Percentiles rank a stretch among this genome's conserved stretches.
phyloP scores from a whole-genome alignment of 2,888 invertebrate genomes.

The Pseudolycoriella hygida region DNA sequence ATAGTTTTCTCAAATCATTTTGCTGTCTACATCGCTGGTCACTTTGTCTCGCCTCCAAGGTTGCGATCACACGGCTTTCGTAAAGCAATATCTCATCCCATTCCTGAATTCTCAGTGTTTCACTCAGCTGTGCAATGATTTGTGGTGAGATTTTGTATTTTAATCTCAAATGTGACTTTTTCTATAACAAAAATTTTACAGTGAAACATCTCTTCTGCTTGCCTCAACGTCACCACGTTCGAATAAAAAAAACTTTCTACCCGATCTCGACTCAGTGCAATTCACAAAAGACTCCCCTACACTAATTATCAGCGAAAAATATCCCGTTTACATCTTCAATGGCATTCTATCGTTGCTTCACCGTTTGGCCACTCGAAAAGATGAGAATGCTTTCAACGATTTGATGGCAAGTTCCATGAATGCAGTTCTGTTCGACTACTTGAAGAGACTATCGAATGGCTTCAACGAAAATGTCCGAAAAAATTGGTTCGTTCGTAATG shows the following conservation, averaged over 20 bases:
- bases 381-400: not conserved
- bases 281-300: slow-evolving; percentile 20
- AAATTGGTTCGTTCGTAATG: slow-evolving; percentile 7
- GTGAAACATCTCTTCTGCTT: slow-evolving; percentile 4
- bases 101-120: slow-evolving; percentile 20
- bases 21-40: slow-evolving; percentile 20
- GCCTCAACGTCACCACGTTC: not conserved
- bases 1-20: slow-evolving; percentile 25
- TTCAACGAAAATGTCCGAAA: not conserved
- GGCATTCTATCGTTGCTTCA: slow-evolving; percentile 20
- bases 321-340: slow-evolving; percentile 21
- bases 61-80: slow-evolving; percentile 19
- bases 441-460: slow-evolving; percentile 1
- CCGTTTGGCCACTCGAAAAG: slow-evolving; percentile 7
- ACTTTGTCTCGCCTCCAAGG: slow-evolving; percentile 15
- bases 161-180: not conserved
- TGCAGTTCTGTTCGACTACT: slow-evolving; percentile 1
- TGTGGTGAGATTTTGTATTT: slow-evolving; percentile 15
- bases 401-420: not conserved
- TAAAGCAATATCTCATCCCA: slow-evolving; percentile 19
- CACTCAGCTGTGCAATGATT: slow-evolving; percentile 15
- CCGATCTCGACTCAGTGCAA: slow-evolving; percentile 24
- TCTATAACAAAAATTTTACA: slow-evolving; percentile 1
- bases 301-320: slow-evolving; percentile 21
- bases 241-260: slow-evolving; percentile 17